These are phyloP conservation scores for Pandion haliaetus DNA, from an alignment of 2,113 vertebrate species.

Conservation along the genomic window DNA sequence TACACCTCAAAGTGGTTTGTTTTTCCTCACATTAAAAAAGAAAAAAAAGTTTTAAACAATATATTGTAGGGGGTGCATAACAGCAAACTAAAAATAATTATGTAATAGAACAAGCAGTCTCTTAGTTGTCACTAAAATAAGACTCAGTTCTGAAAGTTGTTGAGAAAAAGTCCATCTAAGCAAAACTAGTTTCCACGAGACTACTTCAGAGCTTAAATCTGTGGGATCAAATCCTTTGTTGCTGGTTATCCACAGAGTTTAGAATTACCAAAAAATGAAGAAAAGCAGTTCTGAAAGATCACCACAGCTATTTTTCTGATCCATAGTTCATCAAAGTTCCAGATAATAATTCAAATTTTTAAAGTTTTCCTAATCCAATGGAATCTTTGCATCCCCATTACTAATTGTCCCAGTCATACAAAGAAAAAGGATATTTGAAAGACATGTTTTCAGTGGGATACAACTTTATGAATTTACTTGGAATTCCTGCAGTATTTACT, in stretches of 20 bases:
- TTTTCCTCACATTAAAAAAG: constrained; percentile 53
- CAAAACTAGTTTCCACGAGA: background rate
- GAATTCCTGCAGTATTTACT: background rate
- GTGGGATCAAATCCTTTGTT: background rate
- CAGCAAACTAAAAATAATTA: background rate
- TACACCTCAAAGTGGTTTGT: constrained; percentile 25
- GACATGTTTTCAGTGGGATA: background rate
- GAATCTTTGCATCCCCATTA: background rate
- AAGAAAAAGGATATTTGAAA: background rate
- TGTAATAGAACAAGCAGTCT: background rate
- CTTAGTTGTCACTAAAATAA: background rate
- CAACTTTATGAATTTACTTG: background rate
- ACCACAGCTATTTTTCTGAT: background rate
- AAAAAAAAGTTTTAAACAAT: background rate
- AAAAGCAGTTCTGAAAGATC: background rate
- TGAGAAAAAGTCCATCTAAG: background rate
- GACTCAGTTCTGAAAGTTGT: background rate
- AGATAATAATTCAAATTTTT: background rate
- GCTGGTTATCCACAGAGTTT: background rate
- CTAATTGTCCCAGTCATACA: background rate
- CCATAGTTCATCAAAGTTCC: background rate
- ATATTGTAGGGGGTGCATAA: background rate
- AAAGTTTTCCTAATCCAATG: background rate
- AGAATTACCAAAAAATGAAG: background rate
- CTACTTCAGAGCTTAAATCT: background rate